These are phyloP conservation scores for Callinectes sapidus DNA, from an alignment of 2,888 invertebrate genomes.

Conservation along the genomic window DNA sequence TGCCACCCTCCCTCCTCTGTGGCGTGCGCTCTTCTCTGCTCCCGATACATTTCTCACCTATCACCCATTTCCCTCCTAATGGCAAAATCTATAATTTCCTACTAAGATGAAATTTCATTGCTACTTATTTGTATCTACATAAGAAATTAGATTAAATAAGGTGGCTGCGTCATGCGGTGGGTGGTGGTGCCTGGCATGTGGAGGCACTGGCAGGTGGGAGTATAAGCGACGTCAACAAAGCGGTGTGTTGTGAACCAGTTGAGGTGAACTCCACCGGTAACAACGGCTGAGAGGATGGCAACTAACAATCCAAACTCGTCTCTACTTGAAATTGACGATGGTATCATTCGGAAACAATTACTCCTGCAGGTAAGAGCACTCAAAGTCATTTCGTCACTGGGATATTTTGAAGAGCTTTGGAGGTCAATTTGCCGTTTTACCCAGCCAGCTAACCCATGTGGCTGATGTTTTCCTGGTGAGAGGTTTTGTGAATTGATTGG, in stretches of 20 bases:
- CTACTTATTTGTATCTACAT: not conserved
- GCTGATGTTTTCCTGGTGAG: no score
- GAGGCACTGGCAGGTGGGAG: not conserved
- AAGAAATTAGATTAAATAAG: not conserved
- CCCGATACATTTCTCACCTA: no score
- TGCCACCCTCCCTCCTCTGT: no score
- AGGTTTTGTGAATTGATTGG: no score
- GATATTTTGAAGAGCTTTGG: not conserved
- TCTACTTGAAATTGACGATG: conserved; percentile 47
- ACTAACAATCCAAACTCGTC: not conserved
- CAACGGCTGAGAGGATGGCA: not conserved
- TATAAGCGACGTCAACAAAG: not conserved
- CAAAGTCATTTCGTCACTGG: not conserved
- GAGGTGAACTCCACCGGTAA: not conserved
- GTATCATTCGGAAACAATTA: conserved; percentile 47
- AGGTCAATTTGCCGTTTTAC: not conserved
- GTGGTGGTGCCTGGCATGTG: not conserved
- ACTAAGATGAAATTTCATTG: not conserved
- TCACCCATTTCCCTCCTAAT: not conserved
- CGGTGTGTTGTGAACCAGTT: not conserved
- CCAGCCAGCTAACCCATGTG: no score
- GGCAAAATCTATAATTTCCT: no score
- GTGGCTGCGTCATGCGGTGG: not conserved
- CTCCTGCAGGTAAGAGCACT: conserved; percentile 40
- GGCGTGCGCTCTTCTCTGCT: no score